These are phyloP conservation scores for Chamaea fasciata DNA, from an alignment of 2,113 vertebrate species.

Conservation along the genomic window DNA sequence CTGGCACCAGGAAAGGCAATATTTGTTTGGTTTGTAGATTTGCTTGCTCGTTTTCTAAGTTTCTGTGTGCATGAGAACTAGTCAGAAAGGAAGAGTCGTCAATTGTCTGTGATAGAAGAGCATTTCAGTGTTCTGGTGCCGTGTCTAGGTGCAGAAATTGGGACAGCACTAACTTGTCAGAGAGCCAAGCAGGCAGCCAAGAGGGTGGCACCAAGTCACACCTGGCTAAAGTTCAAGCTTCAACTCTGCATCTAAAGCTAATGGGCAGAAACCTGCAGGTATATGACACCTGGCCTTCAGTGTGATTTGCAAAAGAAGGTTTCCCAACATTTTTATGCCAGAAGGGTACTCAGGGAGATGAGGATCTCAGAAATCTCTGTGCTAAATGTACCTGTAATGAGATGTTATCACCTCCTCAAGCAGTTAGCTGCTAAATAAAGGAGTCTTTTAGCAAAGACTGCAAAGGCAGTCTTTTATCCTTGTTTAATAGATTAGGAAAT, in stretches of 20 bases:
- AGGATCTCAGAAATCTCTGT: neutral
- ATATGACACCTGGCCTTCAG: neutral
- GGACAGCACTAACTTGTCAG: neutral
- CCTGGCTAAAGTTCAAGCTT: neutral
- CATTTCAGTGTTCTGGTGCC: neutral
- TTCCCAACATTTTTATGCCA: neutral
- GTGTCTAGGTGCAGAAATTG: neutral
- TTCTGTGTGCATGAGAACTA: neutral
- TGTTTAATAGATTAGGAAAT: neutral
- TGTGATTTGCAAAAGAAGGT: neutral
- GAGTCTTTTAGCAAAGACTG: neutral
- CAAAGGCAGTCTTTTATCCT: neutral
- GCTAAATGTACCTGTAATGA: neutral
- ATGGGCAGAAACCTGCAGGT: neutral
- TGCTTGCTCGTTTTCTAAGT: neutral
- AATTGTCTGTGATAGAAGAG: neutral
- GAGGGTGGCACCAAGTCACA: accelerated
- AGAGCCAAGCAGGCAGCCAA: neutral
- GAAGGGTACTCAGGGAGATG: neutral
- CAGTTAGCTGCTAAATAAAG: neutral
- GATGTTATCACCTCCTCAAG: neutral
- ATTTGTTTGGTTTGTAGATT: neutral
- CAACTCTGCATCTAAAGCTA: neutral
- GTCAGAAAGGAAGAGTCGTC: neutral
- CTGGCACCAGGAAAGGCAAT: neutral